phyloP scores from a whole-genome alignment of 2,888 invertebrate species.

The Pilophorus perplexus region DNA sequence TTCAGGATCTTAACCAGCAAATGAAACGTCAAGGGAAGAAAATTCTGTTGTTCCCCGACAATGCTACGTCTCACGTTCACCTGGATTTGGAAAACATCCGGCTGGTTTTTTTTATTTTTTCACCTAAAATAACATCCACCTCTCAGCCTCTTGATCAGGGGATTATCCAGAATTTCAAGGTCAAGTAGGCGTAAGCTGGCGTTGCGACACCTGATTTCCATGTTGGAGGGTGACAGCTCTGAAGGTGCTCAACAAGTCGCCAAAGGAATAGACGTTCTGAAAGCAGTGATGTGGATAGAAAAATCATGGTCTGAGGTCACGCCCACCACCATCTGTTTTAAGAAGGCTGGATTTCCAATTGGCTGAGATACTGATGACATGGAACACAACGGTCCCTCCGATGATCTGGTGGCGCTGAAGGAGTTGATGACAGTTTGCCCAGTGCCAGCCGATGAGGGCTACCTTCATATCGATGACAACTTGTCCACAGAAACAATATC shows the following conservation, averaged over 20 bases:
- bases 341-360: background rate
- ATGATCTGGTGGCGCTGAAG: background rate
- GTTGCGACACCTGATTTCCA: background rate
- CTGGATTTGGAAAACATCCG: conserved; percentile 1
- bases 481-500: background rate
- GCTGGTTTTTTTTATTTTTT: background rate
- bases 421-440: too few species aligned
- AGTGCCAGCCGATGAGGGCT: background rate
- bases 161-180: too few species aligned
- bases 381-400: too few species aligned
- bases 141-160: background rate
- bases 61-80: background rate
- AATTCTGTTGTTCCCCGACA: background rate
- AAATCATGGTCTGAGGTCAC: background rate
- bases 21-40: background rate
- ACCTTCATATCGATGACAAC: background rate
- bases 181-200: background rate
- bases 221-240: background rate
- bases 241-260: background rate
- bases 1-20: background rate
- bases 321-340: background rate
- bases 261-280: background rate
- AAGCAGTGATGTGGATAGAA: background rate
- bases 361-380: too few species aligned
- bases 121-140: background rate